These are phyloP conservation scores for Diogma glabrata DNA, from an alignment of 2,888 invertebrate genomes.

Conservation along the genomic window DNA sequence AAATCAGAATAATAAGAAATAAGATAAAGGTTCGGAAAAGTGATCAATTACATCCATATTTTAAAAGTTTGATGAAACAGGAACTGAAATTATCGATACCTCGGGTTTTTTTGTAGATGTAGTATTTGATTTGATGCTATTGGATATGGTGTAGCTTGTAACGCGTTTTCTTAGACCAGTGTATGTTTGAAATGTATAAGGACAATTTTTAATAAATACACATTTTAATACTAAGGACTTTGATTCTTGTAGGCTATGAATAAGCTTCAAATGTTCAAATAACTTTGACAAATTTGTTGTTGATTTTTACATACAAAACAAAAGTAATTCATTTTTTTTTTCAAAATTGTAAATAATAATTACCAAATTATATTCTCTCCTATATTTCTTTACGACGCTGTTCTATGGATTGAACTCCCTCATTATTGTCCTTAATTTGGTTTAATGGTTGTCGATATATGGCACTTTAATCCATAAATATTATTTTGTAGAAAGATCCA, in stretches of 20 bases:
- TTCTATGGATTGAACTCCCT: background rate
- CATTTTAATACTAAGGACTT: background rate
- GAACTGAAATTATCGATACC: background rate
- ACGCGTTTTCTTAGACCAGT: background rate
- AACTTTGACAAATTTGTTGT: background rate
- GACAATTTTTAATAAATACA: background rate
- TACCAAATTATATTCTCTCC: background rate
- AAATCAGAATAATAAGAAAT: too few relatives aligned
- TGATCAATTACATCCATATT: background rate
- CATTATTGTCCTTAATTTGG: background rate
- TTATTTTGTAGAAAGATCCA: background rate
- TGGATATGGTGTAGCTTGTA: background rate
- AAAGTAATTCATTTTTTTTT: background rate
- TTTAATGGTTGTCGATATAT: background rate
- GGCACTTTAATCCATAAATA: background rate
- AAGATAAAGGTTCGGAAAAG: background rate
- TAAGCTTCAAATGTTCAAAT: background rate
- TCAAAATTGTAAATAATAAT: background rate
- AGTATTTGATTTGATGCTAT: background rate
- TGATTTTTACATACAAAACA: background rate
- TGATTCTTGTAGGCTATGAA: background rate
- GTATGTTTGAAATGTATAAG: background rate
- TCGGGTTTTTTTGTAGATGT: background rate
- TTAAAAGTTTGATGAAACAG: background rate
- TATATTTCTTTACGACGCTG: background rate